These are phyloP conservation scores for Drosophila persimilis DNA, from an alignment of 1,140 invertebrate genomes.

Conservation along the genomic window DNA sequence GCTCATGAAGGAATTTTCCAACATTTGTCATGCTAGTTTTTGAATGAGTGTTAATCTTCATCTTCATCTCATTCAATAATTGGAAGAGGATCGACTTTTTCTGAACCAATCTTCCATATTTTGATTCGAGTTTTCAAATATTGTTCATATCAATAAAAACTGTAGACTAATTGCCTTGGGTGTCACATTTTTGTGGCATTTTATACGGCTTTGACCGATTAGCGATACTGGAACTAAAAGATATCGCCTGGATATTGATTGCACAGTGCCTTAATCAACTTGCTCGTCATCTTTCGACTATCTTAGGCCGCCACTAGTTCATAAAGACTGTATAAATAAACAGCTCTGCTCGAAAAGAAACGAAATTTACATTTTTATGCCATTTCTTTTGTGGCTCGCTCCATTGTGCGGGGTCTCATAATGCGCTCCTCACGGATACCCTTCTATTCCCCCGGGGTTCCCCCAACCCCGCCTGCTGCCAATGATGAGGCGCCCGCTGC, in stretches of 20 bases:
- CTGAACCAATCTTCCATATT: no score
- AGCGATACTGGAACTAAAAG: no score
- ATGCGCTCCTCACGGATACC: background rate
- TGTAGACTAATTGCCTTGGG: no score
- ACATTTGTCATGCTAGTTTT: no score
- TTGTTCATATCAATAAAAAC: no score
- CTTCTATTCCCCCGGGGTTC: slow-evolving; percentile 6
- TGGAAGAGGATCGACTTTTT: no score
- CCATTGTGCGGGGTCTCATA: slow-evolving; percentile 30
- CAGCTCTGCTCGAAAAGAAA: slow-evolving; percentile 3
- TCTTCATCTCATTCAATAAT: no score
- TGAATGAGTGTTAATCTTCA: no score
- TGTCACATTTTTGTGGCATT: no score
- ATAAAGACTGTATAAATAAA: slow-evolving; percentile 33
- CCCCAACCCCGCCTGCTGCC: slow-evolving; percentile 24
- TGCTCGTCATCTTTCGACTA: slow-evolving; percentile 10
- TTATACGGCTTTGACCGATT: background rate
- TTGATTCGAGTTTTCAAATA: no score
- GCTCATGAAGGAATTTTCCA: no score
- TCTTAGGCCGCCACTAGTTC: slow-evolving; percentile 1
- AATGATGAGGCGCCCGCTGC: slow-evolving; percentile 64
- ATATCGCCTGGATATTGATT: slow-evolving; percentile 4
- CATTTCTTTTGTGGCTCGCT: slow-evolving; percentile 21
- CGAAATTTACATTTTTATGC: slow-evolving; percentile 40
- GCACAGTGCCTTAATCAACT: slow-evolving; percentile 4